phyloP scores from a whole-genome alignment of 37 sponge, comb jelly and placozoan genomes.

The Haliclona indistincta region DNA sequence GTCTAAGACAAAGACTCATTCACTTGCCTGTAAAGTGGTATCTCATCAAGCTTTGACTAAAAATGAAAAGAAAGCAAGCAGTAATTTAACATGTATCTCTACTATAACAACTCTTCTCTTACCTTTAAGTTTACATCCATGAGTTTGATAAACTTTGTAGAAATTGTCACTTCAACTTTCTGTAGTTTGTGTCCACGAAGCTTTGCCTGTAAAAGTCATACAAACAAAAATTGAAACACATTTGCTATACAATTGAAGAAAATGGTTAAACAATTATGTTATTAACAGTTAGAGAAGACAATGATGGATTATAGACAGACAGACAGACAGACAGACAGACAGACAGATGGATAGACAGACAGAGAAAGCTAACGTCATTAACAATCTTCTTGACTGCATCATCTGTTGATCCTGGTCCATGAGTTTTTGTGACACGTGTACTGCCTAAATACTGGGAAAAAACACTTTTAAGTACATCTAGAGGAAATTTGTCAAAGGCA shows the following conservation, averaged over 20 bases:
- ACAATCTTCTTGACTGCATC: conserved; percentile 81
- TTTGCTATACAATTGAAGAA: not conserved
- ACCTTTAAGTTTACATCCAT: conserved; percentile 59
- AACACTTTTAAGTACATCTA: too few relatives aligned
- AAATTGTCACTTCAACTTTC: conserved; percentile 79
- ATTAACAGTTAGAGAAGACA: too few relatives aligned
- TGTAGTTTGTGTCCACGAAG: conserved; percentile 55
- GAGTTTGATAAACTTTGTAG: conserved; percentile 59
- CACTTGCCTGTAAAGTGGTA: conserved; percentile 68
- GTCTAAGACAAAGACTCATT: not conserved
- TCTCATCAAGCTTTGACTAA: conserved; percentile 64
- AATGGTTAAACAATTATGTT: too few relatives aligned
- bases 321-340: too few relatives aligned
- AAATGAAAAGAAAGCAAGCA: not conserved
- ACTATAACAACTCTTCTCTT: not conserved
- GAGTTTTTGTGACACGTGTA: conserved; percentile 46
- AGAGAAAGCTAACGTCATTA: conserved; percentile 45
- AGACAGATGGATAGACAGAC: not conserved
- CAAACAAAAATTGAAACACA: not conserved
- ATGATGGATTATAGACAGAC: too few relatives aligned
- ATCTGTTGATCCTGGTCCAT: conserved; percentile 88
- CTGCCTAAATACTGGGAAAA: conserved; percentile 77
- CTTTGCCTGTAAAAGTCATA: conserved; percentile 55
- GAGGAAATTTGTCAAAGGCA: too few relatives aligned
- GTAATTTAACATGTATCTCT: not conserved